Evolutionary conservation across 2,113 vertebrate species (phyloP), one percentile per base, ranked within the genome.

Genomic region (Daboia siamensis): DNA sequence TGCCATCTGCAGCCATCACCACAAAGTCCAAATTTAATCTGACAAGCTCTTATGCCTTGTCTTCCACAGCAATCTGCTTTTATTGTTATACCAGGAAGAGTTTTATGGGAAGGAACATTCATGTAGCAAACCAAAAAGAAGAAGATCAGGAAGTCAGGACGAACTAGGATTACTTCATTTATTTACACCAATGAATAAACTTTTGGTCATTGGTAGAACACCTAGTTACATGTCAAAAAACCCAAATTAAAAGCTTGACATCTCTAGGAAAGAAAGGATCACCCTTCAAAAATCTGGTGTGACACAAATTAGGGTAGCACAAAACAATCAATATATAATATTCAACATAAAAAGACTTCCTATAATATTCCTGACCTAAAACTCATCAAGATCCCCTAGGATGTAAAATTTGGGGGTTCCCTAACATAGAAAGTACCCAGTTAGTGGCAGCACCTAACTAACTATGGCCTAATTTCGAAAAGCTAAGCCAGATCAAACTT

Each of bases 1-100:
- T 91, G 39, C 90, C 94, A 88, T 4, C 94, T 88, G 91, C 94
- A 96, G 93, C 93, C 94, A 92, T 85, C 9, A 0, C 57, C 2
- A 26, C 90, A 12, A 69, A 88, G 48, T 44, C 93, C 29, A 20
- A 86, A 88, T 52, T 84, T 54, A 10, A 91, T 4, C 87, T 4
- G 39, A 86, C 8, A 0, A 11, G 74, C 87, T 89, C 64, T 57
- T 89, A 52, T 74, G 44, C 56, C 91, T 84, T 88, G 51, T 54
- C 48, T 54, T 56, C 84, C 56, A 85, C 3, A 1, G 33, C 92
- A 84, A 52, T 0, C 89, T 87, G 54, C 0, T 86, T 93, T 94
- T 89, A 90, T 90, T 94, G 94, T 87, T 46, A 91, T 0, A 9
- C 2, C 87, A 92, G 46, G 93, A 92, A 89, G 55, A 0, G 4